Evolutionary conservation across 2,888 invertebrate species (phyloP), one percentile per base, ranked within the genome.

Genomic region (Zootermopsis nevadensis): DNA sequence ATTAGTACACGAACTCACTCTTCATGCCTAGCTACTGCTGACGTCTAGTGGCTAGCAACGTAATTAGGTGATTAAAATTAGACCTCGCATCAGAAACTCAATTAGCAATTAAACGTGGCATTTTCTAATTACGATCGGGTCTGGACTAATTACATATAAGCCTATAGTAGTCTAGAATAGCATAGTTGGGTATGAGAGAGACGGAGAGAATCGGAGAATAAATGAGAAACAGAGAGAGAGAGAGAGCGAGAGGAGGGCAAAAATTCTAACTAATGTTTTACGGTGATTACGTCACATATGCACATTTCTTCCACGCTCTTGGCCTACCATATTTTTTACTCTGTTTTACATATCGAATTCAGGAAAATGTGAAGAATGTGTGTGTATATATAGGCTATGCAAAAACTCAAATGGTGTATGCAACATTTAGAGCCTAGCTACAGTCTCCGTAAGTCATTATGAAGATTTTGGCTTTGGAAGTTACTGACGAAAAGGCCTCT

Each of bases 51-150:
- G 83, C 82, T 77, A 79, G 72, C 84, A 72, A 74, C 84, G 84
- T 91, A 91, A 91, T 91, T 91, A 91, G 91, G 91, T 91, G 90
- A 91, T 91, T 91, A 91, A 91, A 91, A 91, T 91, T 91, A 90
- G 91, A 91, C 91, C 90, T 91, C 90, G 90, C 90, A 90, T 90
- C 90, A 90, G 90, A 90, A 91, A 91, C 90, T 91, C 91, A 91
- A 91, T 91, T 91, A 91, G 91, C 91, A 91, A 91, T 91, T 91
- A 91, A 91, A 91, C 91, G 91, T 91, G 89, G 91, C 90, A 91
- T 91, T 91, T 91, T 91, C 90, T 91, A 91, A 91, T 91, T 91
- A 91, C 91, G 90, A 90, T 84, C 82, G 82, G 77, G 66, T 30
- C 69, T 69, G 67, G 82, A 79, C 82, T 82, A 79, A 82, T 81